Base-by-base conservation (phyloP, 37 sponge, comb jelly and placozoan species). In the Sycon ciliatum region DNA sequence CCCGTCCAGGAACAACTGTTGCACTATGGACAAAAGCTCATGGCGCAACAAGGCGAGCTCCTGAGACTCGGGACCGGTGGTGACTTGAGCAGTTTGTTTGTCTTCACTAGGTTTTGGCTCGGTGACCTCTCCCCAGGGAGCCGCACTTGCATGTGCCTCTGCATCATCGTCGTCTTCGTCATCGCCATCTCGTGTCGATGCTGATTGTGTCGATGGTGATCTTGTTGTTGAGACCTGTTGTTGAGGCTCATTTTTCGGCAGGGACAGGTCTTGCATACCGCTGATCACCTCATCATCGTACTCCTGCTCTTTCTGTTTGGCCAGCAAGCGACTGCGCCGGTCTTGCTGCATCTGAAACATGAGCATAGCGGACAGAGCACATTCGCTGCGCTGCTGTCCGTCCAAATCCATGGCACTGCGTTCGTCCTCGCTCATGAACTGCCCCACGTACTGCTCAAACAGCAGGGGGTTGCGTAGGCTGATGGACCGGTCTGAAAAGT, bases 371-470 rank as follows among this genome's bases (percentile, higher is more conserved):
- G 84, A 83, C 16, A 83, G 40, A 0, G 67, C 33, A 56, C 81
- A 62, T n/a, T 84, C 90, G 2, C 78, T 62, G 0, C 18, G 32
- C 4, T 56, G n/a, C n/a, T n/a, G 26, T 0, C 27, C 42, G 24
- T 32, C 38, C 6, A 58, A 52, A 16, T 38, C 57, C 31, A 77
- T 1, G 3, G 23, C n/a, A 2, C 57, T 66, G 28, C 38, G 78
- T 64, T 90, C 91, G 0, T 90, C 81, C 26, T 77, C 76, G 7
- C 76, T 81, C 71, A 90, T 6, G 56, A 83, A 90, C 73, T 90
- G 87, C 1, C 91, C 91, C 23, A 90, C 68, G 54, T 86, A 86
- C 34, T 83, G 71, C 54, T 90, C 84, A 73, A 72, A 90, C 2
- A 80, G 63, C 24, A 81, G 57, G 3, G 91, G 91, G 32, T 83